Evolutionary conservation across 2,797 vertebrate genomes (phyloP).

Genomic region (Galagoides demidoff): DNA sequence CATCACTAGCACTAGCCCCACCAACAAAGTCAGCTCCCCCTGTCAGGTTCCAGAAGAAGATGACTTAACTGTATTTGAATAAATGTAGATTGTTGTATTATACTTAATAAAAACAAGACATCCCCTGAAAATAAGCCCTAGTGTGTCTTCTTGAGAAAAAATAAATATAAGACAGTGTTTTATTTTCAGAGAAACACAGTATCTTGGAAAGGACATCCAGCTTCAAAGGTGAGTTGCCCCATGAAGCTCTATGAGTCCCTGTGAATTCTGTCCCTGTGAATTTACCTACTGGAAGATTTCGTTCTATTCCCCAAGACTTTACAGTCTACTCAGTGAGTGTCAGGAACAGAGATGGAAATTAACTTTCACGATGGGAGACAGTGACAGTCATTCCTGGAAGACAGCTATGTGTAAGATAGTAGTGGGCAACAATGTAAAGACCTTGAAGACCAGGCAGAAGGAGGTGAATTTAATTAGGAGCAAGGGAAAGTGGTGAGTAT

Average conservation of each 20-base stretch:
- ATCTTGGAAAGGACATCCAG: neutral
- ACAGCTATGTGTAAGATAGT: neutral
- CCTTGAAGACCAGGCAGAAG: neutral
- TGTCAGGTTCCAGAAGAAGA: too few relatives aligned
- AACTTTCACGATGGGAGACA: neutral
- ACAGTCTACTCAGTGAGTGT: too few relatives aligned
- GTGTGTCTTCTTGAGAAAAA: too few relatives aligned
- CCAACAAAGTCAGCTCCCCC: too few relatives aligned
- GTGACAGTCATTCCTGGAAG: neutral
- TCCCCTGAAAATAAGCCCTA: too few relatives aligned
- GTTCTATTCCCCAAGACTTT: neutral
- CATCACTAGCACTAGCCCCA: too few relatives aligned
- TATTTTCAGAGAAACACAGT: too few relatives aligned
- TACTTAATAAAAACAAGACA: too few relatives aligned
- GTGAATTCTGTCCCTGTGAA: neutral
- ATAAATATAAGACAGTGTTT: too few relatives aligned
- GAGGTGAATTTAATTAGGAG: neutral
- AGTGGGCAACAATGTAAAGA: neutral
- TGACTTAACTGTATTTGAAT: too few relatives aligned
- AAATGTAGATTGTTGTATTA: too few relatives aligned
- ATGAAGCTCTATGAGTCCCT: neutral
- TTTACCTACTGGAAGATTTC: neutral
- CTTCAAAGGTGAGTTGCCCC: neutral
- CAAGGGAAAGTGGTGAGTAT: neutral
- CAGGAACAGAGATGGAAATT: neutral